Conservation (phyloP, 1,140 invertebrate genomes). For the Nasonia vitripennis region DNA sequence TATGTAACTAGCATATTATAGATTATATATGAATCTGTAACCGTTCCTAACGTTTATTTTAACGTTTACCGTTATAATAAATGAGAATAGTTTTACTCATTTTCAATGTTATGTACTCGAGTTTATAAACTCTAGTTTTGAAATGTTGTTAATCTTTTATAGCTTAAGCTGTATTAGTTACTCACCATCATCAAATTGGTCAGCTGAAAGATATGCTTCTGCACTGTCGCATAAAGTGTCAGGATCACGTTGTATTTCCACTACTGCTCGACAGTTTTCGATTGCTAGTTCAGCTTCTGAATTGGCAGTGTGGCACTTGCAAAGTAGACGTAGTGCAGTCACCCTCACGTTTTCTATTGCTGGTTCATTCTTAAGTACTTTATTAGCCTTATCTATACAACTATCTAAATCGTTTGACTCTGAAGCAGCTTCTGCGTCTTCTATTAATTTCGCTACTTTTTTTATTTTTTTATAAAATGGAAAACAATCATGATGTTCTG, state of each 20-base stretch:
- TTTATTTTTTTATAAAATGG: constrained; percentile 98
- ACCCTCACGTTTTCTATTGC: constrained; percentile 84
- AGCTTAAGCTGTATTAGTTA: not conserved
- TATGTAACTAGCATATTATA: too few species aligned
- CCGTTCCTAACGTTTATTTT: too few species aligned
- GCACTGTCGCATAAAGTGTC: constrained; percentile 92
- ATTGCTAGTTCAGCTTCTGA: constrained; percentile 79
- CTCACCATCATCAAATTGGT: constrained; percentile 94
- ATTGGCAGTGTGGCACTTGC: constrained; percentile 80
- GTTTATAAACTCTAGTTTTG: too few species aligned
- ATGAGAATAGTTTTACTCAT: too few species aligned
- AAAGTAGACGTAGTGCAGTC: constrained; percentile 84
- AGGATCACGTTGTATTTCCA: constrained; percentile 86
- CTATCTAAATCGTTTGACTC: constrained; percentile 83
- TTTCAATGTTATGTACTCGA: too few species aligned
- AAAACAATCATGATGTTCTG: constrained; percentile 97
- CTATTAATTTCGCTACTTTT: constrained; percentile 92
- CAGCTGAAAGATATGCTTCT: constrained; percentile 92
- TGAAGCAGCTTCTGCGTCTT: constrained; percentile 82
- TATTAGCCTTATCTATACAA: constrained; percentile 85
- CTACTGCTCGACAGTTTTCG: constrained; percentile 85
- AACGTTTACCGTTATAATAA: too few species aligned
- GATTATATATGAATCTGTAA: too few species aligned
- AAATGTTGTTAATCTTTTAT: too few species aligned
- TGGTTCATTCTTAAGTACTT: constrained; percentile 82